Conservation (phyloP, 2,888 invertebrate species). For the Drosophila kokeensis region DNA sequence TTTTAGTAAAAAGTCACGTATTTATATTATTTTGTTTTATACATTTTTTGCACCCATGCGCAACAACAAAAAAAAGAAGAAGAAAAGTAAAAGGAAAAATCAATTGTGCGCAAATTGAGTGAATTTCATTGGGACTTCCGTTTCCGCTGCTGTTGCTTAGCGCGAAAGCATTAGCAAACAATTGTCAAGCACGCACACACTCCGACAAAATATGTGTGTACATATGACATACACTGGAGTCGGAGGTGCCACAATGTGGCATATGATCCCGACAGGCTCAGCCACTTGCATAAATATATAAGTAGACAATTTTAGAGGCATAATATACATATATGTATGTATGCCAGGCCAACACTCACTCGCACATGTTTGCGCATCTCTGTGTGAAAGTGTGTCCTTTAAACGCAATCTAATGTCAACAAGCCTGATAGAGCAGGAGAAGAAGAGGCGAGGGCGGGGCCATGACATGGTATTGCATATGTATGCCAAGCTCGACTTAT, state of each 20-base stretch:
- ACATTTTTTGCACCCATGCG: slow-evolving; percentile 25
- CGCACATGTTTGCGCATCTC: slow-evolving; percentile 12
- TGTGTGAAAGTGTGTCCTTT: slow-evolving; percentile 59
- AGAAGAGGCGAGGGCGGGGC: slow-evolving; percentile 18
- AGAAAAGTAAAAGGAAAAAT: slow-evolving; percentile 43
- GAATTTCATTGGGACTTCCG: slow-evolving; percentile 72
- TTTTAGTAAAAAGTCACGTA: slow-evolving; percentile 60
- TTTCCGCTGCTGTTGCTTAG: slow-evolving; percentile 32
- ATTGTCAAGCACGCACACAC: slow-evolving; percentile 57
- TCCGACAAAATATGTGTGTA: neutral
- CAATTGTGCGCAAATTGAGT: slow-evolving; percentile 73
- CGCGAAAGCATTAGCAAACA: slow-evolving; percentile 68
- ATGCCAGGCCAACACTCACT: slow-evolving; percentile 31
- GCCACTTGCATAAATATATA: slow-evolving; percentile 74
- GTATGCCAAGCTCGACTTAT: slow-evolving; percentile 65
- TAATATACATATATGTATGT: too few species aligned
- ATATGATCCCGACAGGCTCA: slow-evolving; percentile 62
- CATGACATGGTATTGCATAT: slow-evolving; percentile 44
- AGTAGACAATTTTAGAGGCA: slow-evolving; percentile 71
- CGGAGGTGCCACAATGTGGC: slow-evolving; percentile 72
- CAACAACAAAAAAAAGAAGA: slow-evolving; percentile 15
- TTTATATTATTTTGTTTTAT: slow-evolving; percentile 42
- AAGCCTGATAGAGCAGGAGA: slow-evolving; percentile 42
- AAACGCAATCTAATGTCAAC: slow-evolving; percentile 78
- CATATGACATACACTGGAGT: slow-evolving; percentile 38